Evolutionary conservation across 2,888 invertebrate genomes (phyloP).

Genomic region (Callosobruchus maculatus): DNA sequence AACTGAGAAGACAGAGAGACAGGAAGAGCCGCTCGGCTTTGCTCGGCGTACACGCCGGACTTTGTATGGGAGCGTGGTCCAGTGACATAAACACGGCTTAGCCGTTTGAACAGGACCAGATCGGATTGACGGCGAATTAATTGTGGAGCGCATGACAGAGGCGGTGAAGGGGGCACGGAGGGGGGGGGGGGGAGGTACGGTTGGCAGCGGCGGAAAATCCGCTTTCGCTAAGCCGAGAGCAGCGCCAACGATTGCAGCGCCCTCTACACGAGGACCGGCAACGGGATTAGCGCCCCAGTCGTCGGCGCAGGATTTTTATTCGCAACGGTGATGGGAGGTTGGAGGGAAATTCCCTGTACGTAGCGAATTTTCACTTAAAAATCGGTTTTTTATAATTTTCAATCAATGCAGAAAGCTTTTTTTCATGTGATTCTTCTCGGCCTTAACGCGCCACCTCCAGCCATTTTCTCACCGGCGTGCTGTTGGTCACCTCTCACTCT

Average conservation of each 20-base stretch:
- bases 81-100: conserved; percentile 46
- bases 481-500: no score
- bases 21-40: no score
- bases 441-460: no score
- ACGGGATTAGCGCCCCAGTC: neutral
- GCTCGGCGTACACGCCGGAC: neutral
- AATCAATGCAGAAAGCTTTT: no score
- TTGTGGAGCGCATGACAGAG: conserved; percentile 44
- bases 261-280: neutral
- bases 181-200: conserved; percentile 17
- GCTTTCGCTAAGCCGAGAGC: conserved; percentile 42
- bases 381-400: no score
- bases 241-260: neutral
- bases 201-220: conserved; percentile 36
- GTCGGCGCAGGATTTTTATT: neutral
- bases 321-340: no score
- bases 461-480: no score
- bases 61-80: conserved; percentile 26
- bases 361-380: no score
- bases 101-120: conserved; percentile 44
- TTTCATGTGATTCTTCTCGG: no score
- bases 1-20: conserved; percentile 19
- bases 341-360: no score
- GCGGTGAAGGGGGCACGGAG: conserved; percentile 16
- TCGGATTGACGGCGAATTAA: conserved; percentile 48